These are phyloP conservation scores for Channa maculata DNA, from an alignment of 2,113 vertebrate species.

Conservation along the genomic window DNA sequence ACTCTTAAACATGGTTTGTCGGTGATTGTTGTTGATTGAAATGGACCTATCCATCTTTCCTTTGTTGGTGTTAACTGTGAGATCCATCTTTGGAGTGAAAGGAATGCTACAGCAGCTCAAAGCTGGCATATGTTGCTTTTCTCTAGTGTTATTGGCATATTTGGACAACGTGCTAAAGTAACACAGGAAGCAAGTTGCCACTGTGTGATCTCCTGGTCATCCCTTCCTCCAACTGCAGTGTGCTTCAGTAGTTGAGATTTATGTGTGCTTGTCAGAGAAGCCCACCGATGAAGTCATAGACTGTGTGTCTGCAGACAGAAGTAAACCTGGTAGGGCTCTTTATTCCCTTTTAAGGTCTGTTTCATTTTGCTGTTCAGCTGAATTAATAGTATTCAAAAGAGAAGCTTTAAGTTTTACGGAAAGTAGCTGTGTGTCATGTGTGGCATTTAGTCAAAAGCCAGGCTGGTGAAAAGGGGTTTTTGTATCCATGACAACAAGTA, in stretches of 20 bases:
- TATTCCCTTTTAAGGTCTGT: constrained; percentile 41
- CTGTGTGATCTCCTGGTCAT: constrained; percentile 28
- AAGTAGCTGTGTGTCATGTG: constrained; percentile 48
- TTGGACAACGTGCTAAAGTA: constrained; percentile 30
- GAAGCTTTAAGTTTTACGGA: constrained; percentile 48
- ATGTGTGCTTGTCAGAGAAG: background rate
- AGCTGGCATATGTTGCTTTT: constrained; percentile 5
- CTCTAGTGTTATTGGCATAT: constrained; percentile 18
- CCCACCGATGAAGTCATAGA: constrained; percentile 39
- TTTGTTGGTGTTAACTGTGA: constrained; percentile 38
- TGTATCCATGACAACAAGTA: constrained; percentile 77
- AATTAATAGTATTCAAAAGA: constrained; percentile 27
- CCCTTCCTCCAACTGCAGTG: constrained; percentile 31
- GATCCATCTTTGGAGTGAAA: constrained; percentile 31
- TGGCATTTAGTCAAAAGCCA: constrained; percentile 41
- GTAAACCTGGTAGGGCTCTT: constrained; percentile 58
- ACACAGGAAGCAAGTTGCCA: constrained; percentile 26
- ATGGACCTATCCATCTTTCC: constrained; percentile 17
- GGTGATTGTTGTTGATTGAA: constrained; percentile 5
- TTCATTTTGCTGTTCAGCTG: constrained; percentile 35
- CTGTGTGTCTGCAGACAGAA: constrained; percentile 61
- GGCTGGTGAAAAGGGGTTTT: constrained; percentile 43
- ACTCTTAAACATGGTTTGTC: background rate
- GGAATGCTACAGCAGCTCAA: constrained; percentile 34
- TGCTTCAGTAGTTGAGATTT: constrained; percentile 3